Base-by-base conservation (phyloP, 1,140 invertebrate genomes). In the Brachionus plicatilis region DNA sequence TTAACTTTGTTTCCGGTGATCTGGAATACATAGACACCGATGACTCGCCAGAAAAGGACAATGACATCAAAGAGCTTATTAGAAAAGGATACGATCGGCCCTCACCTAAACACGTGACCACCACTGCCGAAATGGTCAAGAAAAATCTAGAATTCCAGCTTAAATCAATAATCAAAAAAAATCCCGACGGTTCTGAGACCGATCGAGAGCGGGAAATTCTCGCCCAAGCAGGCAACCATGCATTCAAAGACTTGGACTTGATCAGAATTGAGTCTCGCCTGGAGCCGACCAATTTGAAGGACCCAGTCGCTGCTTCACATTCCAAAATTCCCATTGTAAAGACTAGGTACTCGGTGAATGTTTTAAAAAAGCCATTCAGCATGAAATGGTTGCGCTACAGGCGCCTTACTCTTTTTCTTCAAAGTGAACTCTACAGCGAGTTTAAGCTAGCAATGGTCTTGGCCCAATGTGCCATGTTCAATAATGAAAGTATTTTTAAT, bases 81-180 rank as follows among this genome's bases (percentile, higher is more conserved):
- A 41, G 17, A 9, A 72, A 3, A 9, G 20, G 41, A 20, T 20
- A 17, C 5, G 68, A 72, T 9, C 33, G 68, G 4, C 17, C 37
- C 11, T 4, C 17, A 9, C 3, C 24, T 20, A 41, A 17, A 11
- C 33, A 72, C 3, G 14, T 20, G 20, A n/a, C 53, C 0, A 82
- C 50, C 20, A 82, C 79, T 47, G 72, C 72, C 12, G 79, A 82
- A 65, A 24, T 82, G n/a, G 53, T 82, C 5, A 82, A 82, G 65
- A 82, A 82, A 66, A 82, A 82, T 65, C 14, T 82, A 11, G 65
- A 82, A 65, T 9, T 17, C 27, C 79, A 82, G 37, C 24, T 82
- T 9, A 82, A 82, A 68, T 82, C 79, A 17, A 65, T 82, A 65
- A 82, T 82, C 7, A 60, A 68, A 20, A 60, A 80, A 80, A 80